A percentile compares a stretch with the other conserved stretches of the same genome.
These are phyloP conservation scores for Trichopoda pennipes DNA, from an alignment of 2,888 invertebrate species.

Conservation along the genomic window DNA sequence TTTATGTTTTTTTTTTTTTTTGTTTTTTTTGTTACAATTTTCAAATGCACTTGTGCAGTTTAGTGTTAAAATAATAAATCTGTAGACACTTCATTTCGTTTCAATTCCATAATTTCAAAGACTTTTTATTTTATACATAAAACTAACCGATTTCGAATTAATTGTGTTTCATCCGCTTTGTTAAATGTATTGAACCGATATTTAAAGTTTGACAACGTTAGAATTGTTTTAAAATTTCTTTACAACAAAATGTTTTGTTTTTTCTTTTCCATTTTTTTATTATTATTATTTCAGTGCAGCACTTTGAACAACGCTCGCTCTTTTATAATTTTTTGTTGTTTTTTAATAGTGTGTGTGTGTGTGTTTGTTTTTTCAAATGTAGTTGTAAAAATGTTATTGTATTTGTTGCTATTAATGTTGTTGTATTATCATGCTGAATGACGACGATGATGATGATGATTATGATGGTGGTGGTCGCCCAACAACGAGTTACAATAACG, in stretches of 20 bases:
- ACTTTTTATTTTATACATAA: conserved; percentile 3
- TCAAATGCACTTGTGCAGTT: conserved; percentile 63
- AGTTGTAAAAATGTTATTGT: conserved; percentile 51
- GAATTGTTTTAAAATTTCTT: conserved; percentile 60
- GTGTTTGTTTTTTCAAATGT: conserved; percentile 41
- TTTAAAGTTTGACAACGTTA: conserved; percentile 60
- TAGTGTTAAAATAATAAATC: conserved; percentile 20
- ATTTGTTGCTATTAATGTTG: conserved; percentile 63
- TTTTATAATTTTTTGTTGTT: conserved; percentile 36
- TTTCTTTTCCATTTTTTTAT: conserved; percentile 9
- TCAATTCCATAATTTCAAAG: conserved; percentile 53
- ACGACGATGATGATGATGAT: conserved; percentile 42
- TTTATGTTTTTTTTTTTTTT: conserved; percentile 9
- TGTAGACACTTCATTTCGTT: conserved; percentile 40
- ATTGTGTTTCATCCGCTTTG: conserved; percentile 53
- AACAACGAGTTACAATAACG: conserved; percentile 64
- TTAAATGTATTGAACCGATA: conserved; percentile 59
- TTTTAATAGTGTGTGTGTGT: conserved; percentile 8
- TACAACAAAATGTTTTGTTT: conserved; percentile 58
- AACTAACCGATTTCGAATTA: conserved; percentile 50
- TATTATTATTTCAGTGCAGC: conserved; percentile 43
- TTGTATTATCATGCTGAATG: conserved; percentile 73
- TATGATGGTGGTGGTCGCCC: conserved; percentile 58
- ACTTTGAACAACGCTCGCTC: conserved; percentile 55
- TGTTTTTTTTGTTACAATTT: conserved; percentile 40